phyloP scores from a whole-genome alignment of 1,140 invertebrate genomes.

The Oscheius sp. region DNA sequence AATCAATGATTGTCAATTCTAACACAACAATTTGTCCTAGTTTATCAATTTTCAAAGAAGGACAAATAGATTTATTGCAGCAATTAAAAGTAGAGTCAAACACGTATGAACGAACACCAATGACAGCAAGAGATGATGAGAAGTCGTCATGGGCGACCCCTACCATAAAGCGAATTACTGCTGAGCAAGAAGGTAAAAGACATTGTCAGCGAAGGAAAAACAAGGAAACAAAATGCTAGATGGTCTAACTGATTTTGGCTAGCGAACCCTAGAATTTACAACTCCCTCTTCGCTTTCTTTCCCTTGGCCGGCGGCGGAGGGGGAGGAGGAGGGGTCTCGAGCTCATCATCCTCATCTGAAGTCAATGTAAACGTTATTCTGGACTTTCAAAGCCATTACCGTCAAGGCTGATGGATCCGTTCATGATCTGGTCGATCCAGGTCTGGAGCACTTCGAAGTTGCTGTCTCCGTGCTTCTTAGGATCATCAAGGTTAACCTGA shows the following conservation, averaged over 20 bases:
- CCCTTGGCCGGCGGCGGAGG: slow-evolving; percentile 19
- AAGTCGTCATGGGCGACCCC: too few relatives aligned
- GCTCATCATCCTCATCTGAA: slow-evolving; percentile 57
- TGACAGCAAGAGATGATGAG: slow-evolving; percentile 1
- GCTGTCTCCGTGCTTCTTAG: slow-evolving; percentile 58
- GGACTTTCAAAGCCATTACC: slow-evolving; percentile 37
- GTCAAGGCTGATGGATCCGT: slow-evolving; percentile 55
- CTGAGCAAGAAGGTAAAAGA: slow-evolving; percentile 5
- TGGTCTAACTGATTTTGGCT: neutral
- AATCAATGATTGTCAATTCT: too few relatives aligned
- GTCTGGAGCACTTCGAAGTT: slow-evolving; percentile 59
- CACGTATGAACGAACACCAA: slow-evolving; percentile 8
- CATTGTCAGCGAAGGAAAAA: too few relatives aligned
- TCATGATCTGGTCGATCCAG: slow-evolving; percentile 60
- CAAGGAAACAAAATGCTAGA: neutral
- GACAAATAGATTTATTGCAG: too few relatives aligned
- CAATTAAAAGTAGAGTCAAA: slow-evolving; percentile 6
- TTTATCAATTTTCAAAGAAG: too few relatives aligned
- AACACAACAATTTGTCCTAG: too few relatives aligned
- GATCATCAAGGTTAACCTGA: slow-evolving; percentile 59
- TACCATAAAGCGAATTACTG: slow-evolving; percentile 5
- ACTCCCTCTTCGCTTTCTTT: slow-evolving; percentile 23
- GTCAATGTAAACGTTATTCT: slow-evolving; percentile 5
- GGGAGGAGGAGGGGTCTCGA: slow-evolving; percentile 34
- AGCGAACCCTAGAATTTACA: neutral